Base-by-base conservation (phyloP, 23 tunicate species). In the Pegea sp. region DNA sequence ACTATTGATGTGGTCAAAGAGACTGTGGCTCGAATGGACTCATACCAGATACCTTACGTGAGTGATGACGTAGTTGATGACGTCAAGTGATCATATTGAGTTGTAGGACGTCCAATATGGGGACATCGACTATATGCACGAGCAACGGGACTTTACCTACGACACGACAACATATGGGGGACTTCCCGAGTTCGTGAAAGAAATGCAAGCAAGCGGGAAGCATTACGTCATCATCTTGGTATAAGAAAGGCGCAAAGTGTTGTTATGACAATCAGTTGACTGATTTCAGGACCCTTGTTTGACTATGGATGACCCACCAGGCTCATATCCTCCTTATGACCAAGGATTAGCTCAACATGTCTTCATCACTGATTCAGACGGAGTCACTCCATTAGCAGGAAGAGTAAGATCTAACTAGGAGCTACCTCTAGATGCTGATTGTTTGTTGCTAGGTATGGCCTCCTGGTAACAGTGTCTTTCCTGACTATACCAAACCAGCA, bases 81-180 rank as follows among this genome's bases (percentile, higher is more conserved):
- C n/a, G 34, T 60, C 55, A 22, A 49, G 21, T 16, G 5, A 5
- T 49, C 20, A 23, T 16, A 6, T 33, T 24, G 0, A 24, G 48
- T n/a, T n/a, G n/a, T 55, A 91, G 84, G 99, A 91, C 52, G 93
- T 91, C 0, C 99, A 91, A 65, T 91, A 91, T 34, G 99, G 84
- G 30, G 99, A 91, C 63, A 91, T 91, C 48, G 99, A 91, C 59
- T 91, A 91, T 63, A 91, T 91, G 99, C 86, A 91, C 65, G 93
- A 84, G 26, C 92, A 72, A 58, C 55, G 91, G 13, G 99, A 91
- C 58, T 91, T 91, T 62, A 91, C 99, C 1, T 66, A 71, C 69
- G 86, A 73, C 62, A 50, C 25, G 2, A 57, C 49, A 23, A 79
- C 52, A 13, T 91, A 79, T 59, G 66, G 53, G 3, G 98, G 90